Conservation (phyloP, 2,888 invertebrate species). For the Orthosia gracilis region DNA sequence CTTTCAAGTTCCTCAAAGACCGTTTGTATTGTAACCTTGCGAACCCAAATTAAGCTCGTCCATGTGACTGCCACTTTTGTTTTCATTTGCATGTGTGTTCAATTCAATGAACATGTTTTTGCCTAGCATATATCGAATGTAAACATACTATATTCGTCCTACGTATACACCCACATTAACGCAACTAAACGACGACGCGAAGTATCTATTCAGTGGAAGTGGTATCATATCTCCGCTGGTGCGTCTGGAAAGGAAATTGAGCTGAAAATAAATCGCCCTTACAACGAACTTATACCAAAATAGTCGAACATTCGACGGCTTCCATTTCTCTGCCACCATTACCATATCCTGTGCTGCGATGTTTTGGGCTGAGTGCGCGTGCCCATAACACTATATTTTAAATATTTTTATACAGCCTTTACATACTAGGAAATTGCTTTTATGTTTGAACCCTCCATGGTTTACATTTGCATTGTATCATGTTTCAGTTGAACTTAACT, state of each 20-base stretch:
- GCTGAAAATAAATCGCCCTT: conserved; percentile 90
- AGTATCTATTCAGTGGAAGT: conserved; percentile 71
- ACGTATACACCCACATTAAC: conserved; percentile 67
- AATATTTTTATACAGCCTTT: conserved; percentile 58
- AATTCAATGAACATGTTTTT: conserved; percentile 66
- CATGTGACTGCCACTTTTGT: conserved; percentile 59
- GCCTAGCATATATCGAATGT: conserved; percentile 44
- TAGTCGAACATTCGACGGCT: conserved; percentile 85
- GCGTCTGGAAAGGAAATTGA: conserved; percentile 86
- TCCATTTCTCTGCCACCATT: conserved; percentile 87
- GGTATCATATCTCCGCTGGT: conserved; percentile 71
- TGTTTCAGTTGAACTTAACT: background rate
- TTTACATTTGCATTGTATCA: conserved; percentile 3
- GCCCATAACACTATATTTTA: conserved; percentile 73
- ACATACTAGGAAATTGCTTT: conserved; percentile 34
- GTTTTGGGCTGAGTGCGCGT: conserved; percentile 77
- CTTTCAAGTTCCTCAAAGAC: conserved; percentile 49
- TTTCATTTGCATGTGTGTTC: conserved; percentile 62
- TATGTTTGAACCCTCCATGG: conserved; percentile 18
- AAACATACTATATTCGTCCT: conserved; percentile 62
- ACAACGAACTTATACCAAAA: conserved; percentile 87
- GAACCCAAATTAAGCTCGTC: conserved; percentile 36
- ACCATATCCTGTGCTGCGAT: conserved; percentile 88
- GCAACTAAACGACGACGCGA: conserved; percentile 65
- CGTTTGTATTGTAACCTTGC: conserved; percentile 47